A percentile compares a stretch with the other conserved stretches of the same genome.
phyloP scores from a whole-genome alignment of 53 echinoderm and acorn worm genomes.

The Mesocentrotus franciscanus region DNA sequence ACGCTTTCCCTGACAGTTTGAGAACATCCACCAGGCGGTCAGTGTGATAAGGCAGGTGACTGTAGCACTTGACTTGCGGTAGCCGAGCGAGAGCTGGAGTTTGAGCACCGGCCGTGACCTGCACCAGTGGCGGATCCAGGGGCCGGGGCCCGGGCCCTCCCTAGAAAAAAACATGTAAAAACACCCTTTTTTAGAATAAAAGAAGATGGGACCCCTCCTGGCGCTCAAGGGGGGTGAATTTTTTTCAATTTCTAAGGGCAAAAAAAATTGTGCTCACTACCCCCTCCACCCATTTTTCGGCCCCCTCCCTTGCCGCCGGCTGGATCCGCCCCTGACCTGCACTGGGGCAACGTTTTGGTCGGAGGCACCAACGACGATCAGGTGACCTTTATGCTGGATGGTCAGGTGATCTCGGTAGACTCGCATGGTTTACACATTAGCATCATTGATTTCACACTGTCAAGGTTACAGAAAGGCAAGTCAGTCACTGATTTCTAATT shows the following conservation, averaged over 20 bases:
- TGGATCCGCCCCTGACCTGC: too few species aligned
- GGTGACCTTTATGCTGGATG: constrained; percentile 66
- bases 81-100: constrained; percentile 80
- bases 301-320: too few species aligned
- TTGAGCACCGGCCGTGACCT: constrained; percentile 97
- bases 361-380: constrained; percentile 62
- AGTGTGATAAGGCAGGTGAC: constrained; percentile 89
- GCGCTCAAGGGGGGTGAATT: too few species aligned
- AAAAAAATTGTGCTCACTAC: too few species aligned
- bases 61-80: constrained; percentile 86
- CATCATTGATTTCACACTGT: constrained; percentile 97
- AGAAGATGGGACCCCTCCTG: too few species aligned
- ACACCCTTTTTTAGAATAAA: too few species aligned
- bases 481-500: not conserved
- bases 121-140: too few species aligned
- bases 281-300: too few species aligned
- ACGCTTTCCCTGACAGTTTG: constrained; percentile 66
- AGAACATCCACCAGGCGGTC: constrained; percentile 78
- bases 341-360: constrained; percentile 97
- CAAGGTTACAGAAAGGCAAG: constrained; percentile 90
- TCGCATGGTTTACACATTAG: constrained; percentile 79
- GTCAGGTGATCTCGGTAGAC: constrained; percentile 67
- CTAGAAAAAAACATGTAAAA: too few species aligned
- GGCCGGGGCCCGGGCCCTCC: too few species aligned
- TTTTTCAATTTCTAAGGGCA: too few species aligned